Evolutionary conservation across 2,797 vertebrate species (phyloP).

Genomic region (Morus bassanus): DNA sequence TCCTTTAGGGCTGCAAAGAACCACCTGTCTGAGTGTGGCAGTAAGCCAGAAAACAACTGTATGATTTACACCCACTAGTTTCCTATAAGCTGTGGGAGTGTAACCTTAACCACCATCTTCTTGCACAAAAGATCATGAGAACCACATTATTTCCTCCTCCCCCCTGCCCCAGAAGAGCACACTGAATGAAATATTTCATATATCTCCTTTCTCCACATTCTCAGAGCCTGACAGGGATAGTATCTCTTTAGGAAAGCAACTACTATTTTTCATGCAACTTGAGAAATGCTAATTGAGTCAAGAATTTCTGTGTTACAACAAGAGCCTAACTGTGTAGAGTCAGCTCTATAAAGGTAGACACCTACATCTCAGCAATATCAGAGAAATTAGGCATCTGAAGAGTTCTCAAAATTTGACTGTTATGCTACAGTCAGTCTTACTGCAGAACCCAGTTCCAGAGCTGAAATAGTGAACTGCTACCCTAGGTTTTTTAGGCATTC

Average conservation of each 20-base stretch:
- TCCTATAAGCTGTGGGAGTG: slow-evolving; percentile 42
- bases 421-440: not conserved
- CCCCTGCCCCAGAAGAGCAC: not conserved
- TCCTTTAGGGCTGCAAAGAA: slow-evolving; percentile 24
- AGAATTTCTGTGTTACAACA: not conserved
- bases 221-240: not conserved
- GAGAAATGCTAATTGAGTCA: not conserved
- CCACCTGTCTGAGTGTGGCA: slow-evolving; percentile 62
- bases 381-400: not conserved
- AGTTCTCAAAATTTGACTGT: not conserved
- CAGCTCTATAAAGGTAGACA: not conserved
- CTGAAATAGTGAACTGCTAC: not conserved
- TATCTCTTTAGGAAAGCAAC: not conserved
- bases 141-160: not conserved
- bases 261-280: not conserved
- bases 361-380: not conserved
- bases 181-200: not conserved
- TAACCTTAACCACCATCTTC: slow-evolving; percentile 21
- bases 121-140: slow-evolving; percentile 43
- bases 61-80: slow-evolving; percentile 56
- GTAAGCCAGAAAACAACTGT: slow-evolving; percentile 52
- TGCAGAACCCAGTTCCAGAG: not conserved
- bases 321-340: not conserved
- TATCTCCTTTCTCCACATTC: not conserved
- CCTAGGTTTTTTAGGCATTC: not conserved